Conservation (phyloP, 2,113 vertebrate species). For the Acrocephalus arundinaceus region DNA sequence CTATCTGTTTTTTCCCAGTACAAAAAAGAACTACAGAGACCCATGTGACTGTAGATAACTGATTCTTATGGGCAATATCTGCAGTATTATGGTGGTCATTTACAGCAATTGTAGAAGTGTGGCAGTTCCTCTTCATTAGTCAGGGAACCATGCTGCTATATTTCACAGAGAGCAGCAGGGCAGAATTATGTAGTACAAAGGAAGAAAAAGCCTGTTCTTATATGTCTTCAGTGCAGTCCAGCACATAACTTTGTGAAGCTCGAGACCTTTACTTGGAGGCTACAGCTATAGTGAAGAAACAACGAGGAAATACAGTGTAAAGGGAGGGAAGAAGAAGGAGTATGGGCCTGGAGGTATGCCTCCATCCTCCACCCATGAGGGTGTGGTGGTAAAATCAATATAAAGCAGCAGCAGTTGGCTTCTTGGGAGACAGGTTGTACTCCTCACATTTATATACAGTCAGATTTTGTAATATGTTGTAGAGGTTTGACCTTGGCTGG, state of each 20-base stretch:
- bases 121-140: not conserved
- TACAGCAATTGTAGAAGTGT: not conserved
- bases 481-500: not conserved
- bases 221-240: not conserved
- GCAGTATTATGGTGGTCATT: not conserved
- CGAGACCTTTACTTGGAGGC: not conserved
- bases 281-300: not conserved
- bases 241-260: not conserved
- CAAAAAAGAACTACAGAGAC: not conserved
- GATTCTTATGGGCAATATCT: not conserved
- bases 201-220: not conserved
- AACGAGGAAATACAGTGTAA: not conserved
- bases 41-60: not conserved
- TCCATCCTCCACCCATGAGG: not conserved
- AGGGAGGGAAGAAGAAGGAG: not conserved
- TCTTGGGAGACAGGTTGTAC: not conserved
- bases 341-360: not conserved
- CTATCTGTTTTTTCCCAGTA: not conserved
- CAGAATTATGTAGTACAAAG: not conserved
- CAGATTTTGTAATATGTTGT: not conserved
- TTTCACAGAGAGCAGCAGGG: not conserved
- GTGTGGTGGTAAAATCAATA: not conserved
- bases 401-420: not conserved
- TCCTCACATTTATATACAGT: not conserved
- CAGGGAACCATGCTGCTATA: not conserved